phyloP scores from a whole-genome alignment of 2,888 invertebrate genomes.

The Drosophila merina region DNA sequence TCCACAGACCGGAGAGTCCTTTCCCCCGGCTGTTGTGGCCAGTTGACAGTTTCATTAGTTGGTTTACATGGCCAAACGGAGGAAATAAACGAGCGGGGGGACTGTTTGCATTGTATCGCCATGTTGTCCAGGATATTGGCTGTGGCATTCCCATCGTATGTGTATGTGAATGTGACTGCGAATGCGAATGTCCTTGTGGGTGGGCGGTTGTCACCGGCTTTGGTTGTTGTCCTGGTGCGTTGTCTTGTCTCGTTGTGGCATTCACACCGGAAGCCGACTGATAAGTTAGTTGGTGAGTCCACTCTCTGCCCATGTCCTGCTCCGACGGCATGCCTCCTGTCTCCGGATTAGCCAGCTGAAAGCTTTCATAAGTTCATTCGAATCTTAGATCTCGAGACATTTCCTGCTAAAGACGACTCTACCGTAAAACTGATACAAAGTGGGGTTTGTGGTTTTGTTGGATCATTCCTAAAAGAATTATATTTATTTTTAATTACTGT shows the following conservation, averaged over 20 bases:
- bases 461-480: background rate
- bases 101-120: slow-evolving; percentile 76
- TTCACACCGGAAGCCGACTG: slow-evolving; percentile 69
- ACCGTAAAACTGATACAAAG: background rate
- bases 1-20: background rate
- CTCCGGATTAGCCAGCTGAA: slow-evolving; percentile 43
- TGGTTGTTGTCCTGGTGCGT: slow-evolving; percentile 19
- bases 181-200: slow-evolving; percentile 22
- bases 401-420: background rate
- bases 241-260: slow-evolving; percentile 57
- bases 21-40: slow-evolving; percentile 58
- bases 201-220: slow-evolving; percentile 19
- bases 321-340: background rate
- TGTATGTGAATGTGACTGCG: slow-evolving; percentile 19
- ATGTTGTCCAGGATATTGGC: slow-evolving; percentile 77
- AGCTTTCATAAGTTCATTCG: slow-evolving; percentile 72
- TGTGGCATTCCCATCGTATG: slow-evolving; percentile 49
- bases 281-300: slow-evolving; percentile 70
- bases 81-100: slow-evolving; percentile 29
- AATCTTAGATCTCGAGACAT: slow-evolving; percentile 59
- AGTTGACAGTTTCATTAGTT: slow-evolving; percentile 79
- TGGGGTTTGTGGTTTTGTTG: no score
- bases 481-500: background rate
- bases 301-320: background rate
- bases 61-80: slow-evolving; percentile 67